Evolutionary conservation across 2,113 vertebrate species (phyloP), one percentile per base, ranked within the genome.

Genomic region (Menidia beryllina): DNA sequence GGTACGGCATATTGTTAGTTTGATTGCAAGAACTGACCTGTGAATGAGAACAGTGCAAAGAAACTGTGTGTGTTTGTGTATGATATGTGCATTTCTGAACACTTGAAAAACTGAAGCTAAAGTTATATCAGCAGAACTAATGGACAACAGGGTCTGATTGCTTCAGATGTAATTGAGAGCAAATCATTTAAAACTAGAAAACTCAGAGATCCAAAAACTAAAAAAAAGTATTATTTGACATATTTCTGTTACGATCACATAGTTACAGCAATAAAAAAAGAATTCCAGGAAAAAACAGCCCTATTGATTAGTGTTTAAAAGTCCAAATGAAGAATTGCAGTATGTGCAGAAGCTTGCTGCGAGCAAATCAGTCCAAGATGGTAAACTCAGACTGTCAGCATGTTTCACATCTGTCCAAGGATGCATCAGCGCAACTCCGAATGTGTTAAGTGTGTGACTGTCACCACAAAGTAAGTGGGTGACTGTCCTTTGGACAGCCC

Each of bases 401-500:
- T 82, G 79, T 48, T 57, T 62, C 11, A 3, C 57, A 64, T 68
- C 64, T 47, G 68, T 47, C 57, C 50, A 27, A 5, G 59, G 25
- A 51, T 54, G 63, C 75, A 67, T 84, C 56, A 53, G 68, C 57
- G 74, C 11, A 69, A 72, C 49, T 76, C 70, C 20, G 69, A 52
- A 47, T 25, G 77, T 14, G 36, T 81, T 80, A 66, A 69, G 66
- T 41, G 77, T 77, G 84, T 41, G 72, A 77, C 54, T 78, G 76
- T 78, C 70, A 72, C 72, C 23, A 74, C 69, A 60, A 69, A 66
- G 77, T 41, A 60, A 79, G 79, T 49, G 75, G 83, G 83, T 74
- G 76, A 84, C 77, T 70, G 77, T 81, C 77, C 73, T 64, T 82
- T 77, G 69, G 77, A 85, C 76, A 73, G 73, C 73, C n/a, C 39